Percentiles rank a stretch among this genome's conserved stretches.
phyloP scores from a whole-genome alignment of 2,113 vertebrate species.

The Actenoides lindsayi region DNA sequence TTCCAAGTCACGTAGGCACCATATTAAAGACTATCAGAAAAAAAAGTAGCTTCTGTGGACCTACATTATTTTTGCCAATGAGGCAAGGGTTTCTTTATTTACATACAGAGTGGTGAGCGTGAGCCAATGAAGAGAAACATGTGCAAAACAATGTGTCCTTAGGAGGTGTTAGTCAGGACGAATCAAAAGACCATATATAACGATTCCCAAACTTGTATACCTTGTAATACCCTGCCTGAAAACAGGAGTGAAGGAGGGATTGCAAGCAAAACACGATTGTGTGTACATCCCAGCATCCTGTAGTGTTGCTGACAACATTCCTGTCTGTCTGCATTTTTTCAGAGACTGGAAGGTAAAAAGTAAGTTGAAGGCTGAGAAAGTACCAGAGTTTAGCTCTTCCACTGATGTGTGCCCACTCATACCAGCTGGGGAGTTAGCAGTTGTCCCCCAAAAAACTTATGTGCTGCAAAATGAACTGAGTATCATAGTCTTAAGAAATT shows the following conservation, averaged over 20 bases:
- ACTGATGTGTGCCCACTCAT: rapidly evolving
- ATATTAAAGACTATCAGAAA: neutral
- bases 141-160: neutral
- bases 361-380: neutral
- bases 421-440: neutral
- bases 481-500: neutral
- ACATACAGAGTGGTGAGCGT: neutral
- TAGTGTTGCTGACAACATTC: neutral
- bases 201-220: neutral
- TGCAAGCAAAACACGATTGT: neutral
- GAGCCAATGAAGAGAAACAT: neutral
- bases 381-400: neutral
- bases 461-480: neutral
- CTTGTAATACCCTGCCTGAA: neutral
- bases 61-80: neutral
- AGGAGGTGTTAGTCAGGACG: neutral
- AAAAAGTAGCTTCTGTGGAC: neutral
- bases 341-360: neutral
- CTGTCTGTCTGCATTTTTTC: neutral
- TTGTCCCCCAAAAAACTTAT: neutral
- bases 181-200: neutral
- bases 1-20: neutral
- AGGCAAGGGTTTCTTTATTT: neutral
- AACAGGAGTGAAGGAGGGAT: neutral
- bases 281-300: neutral